phyloP scores from a whole-genome alignment of 2,888 invertebrate genomes.

The Candidula unifasciata region DNA sequence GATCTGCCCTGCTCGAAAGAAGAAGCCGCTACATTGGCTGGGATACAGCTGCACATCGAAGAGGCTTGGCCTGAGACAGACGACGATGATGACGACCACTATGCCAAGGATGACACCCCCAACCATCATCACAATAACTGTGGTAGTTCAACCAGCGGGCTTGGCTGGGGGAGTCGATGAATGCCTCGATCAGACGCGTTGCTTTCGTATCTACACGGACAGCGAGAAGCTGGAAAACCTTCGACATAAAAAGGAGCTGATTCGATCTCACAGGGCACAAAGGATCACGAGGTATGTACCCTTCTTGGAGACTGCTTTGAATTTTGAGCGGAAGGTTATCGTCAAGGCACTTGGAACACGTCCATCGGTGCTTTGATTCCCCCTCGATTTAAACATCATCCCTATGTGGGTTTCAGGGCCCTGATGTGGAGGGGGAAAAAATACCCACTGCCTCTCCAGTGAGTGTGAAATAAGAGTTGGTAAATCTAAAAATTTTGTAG shows the following conservation, averaged over 20 bases:
- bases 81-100: constrained; percentile 47
- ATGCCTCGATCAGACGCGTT: constrained; percentile 33
- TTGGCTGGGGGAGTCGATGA: constrained; percentile 33
- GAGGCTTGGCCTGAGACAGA: constrained; percentile 76
- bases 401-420: too few relatives aligned
- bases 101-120: constrained; percentile 1
- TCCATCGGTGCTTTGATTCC: too few relatives aligned
- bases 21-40: constrained; percentile 83
- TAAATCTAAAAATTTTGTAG: too few relatives aligned
- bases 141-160: constrained; percentile 58
- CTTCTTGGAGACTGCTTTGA: too few relatives aligned
- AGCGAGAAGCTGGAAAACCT: constrained; percentile 68
- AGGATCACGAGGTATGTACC: constrained; percentile 59
- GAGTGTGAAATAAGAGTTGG: too few relatives aligned
- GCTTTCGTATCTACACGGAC: constrained; percentile 50
- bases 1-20: constrained; percentile 83
- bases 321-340: too few relatives aligned
- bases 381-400: too few relatives aligned
- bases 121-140: constrained; percentile 41
- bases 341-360: too few relatives aligned
- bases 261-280: constrained; percentile 66
- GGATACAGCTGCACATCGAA: constrained; percentile 82
- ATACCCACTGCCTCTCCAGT: too few relatives aligned
- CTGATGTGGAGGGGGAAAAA: too few relatives aligned
- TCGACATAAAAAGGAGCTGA: constrained; percentile 70